phyloP scores from a whole-genome alignment of 2,113 vertebrate species.

The Petromus typicus region DNA sequence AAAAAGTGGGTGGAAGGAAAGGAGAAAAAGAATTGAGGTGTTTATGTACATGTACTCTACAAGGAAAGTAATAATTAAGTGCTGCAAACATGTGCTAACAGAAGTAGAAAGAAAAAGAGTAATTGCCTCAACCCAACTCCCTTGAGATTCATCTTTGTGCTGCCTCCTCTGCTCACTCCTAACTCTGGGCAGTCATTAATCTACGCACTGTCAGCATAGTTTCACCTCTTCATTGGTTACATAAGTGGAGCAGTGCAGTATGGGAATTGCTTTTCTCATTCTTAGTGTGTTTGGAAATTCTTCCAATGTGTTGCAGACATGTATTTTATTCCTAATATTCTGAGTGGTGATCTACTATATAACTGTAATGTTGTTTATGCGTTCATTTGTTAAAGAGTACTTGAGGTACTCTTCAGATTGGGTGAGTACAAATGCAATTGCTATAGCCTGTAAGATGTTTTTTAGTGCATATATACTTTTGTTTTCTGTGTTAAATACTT shows the following conservation, averaged over 20 bases:
- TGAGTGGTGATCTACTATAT: not conserved
- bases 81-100: not conserved
- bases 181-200: not conserved
- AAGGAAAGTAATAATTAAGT: not conserved
- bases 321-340: not conserved
- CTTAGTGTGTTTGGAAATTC: not conserved
- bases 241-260: not conserved
- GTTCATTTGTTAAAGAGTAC: not conserved
- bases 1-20: not conserved
- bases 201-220: not conserved
- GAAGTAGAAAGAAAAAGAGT: not conserved
- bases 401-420: constrained; percentile 17
- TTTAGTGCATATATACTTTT: not conserved
- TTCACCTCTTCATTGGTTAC: not conserved
- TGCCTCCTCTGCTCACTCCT: not conserved
- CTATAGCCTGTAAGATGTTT: not conserved
- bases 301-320: not conserved
- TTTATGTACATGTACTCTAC: not conserved
- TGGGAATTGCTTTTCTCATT: not conserved
- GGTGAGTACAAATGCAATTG: not conserved
- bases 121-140: not conserved
- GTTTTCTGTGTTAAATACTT: constrained; percentile 1
- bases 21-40: not conserved
- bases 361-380: not conserved
- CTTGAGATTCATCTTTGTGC: not conserved